Conservation (phyloP, 2,888 invertebrate species). For the Galerucella calmariensis region DNA sequence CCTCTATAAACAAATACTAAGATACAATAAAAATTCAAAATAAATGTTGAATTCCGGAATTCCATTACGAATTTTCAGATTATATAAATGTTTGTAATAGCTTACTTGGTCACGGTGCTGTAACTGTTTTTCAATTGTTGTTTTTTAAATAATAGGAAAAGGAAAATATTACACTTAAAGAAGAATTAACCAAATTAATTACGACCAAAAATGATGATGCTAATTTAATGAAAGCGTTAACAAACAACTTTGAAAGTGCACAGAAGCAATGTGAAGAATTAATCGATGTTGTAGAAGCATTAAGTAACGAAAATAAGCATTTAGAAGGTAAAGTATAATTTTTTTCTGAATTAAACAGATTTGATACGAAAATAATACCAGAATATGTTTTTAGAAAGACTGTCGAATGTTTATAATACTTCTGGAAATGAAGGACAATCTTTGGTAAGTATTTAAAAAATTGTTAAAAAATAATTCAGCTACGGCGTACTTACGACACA, state of each 20-base stretch:
- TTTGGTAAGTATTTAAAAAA: slow-evolving; percentile 36
- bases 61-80: too few species aligned
- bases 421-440: slow-evolving; percentile 31
- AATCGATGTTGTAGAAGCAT: slow-evolving; percentile 51
- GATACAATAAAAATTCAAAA: too few species aligned
- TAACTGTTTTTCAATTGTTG: neutral
- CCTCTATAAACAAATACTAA: too few species aligned
- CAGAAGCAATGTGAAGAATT: slow-evolving; percentile 57
- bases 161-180: slow-evolving; percentile 49
- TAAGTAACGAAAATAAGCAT: slow-evolving; percentile 56
- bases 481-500: too few species aligned
- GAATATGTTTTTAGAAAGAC: slow-evolving; percentile 45
- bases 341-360: neutral
- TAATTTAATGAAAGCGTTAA: slow-evolving; percentile 46
- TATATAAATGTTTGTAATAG: too few species aligned
- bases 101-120: too few species aligned
- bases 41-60: too few species aligned
- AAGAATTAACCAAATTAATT: slow-evolving; percentile 51
- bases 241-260: slow-evolving; percentile 52
- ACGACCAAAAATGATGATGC: slow-evolving; percentile 49
- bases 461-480: neutral
- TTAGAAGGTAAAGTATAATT: slow-evolving; percentile 49
- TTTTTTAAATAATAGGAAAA: slow-evolving; percentile 48
- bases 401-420: slow-evolving; percentile 27
- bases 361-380: neutral